These are phyloP conservation scores for Coracias cyanogaster DNA, from an alignment of 2,797 vertebrate genomes.

Conservation along the genomic window DNA sequence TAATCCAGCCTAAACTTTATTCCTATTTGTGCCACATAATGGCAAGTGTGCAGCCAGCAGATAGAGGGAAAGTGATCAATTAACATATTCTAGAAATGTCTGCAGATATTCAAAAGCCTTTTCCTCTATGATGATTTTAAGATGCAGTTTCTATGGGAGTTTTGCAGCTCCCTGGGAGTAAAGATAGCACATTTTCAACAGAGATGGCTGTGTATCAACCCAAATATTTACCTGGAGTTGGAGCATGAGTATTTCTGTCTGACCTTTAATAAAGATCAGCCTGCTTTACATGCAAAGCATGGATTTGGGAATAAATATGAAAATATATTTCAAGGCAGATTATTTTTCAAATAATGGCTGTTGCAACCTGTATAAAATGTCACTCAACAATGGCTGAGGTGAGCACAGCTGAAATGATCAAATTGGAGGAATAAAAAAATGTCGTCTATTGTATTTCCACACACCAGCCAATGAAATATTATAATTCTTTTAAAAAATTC, in stretches of 20 bases:
- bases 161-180: background rate
- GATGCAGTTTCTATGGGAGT: background rate
- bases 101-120: background rate
- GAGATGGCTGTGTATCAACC: background rate
- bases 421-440: background rate
- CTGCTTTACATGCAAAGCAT: background rate
- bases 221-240: background rate
- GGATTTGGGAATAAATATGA: background rate
- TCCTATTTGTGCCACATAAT: background rate
- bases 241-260: background rate
- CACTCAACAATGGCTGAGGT: background rate
- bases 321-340: background rate
- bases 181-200: background rate
- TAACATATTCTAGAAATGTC: background rate
- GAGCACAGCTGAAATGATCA: background rate
- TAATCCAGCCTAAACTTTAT: background rate
- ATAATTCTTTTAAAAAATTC: background rate
- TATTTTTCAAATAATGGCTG: conserved; percentile 1
- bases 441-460: background rate
- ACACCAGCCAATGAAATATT: background rate
- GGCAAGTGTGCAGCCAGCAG: background rate
- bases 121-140: background rate
- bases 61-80: background rate
- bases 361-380: background rate
- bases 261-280: background rate